phyloP scores from a whole-genome alignment of 2,113 vertebrate species.

The Fukomys damarensis region DNA sequence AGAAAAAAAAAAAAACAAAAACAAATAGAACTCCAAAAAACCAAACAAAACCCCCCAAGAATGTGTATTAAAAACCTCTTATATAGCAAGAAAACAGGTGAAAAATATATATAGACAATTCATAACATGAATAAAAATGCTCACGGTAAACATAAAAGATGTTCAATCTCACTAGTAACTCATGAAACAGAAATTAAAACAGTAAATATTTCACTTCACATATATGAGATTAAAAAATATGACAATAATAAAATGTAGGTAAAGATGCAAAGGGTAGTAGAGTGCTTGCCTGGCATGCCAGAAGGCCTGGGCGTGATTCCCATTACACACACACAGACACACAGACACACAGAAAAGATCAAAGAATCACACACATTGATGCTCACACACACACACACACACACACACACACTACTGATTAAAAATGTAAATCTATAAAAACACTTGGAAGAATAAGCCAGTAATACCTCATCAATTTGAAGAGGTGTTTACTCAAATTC shows the following conservation, averaged over 20 bases:
- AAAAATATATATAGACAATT: not conserved
- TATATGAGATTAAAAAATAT: not conserved
- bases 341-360: not conserved
- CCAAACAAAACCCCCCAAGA: not conserved
- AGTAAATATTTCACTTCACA: slow-evolving; percentile 37
- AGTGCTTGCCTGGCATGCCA: not conserved
- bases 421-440: not conserved
- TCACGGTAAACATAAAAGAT: not conserved
- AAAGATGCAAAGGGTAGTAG: not conserved
- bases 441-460: not conserved
- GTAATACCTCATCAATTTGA: not conserved
- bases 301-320: not conserved
- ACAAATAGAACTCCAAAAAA: not conserved
- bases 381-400: not conserved
- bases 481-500: not conserved
- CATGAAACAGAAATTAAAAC: slow-evolving; percentile 15
- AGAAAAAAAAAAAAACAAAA: no score
- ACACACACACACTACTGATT: not conserved
- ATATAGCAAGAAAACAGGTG: not conserved
- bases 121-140: not conserved
- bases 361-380: not conserved
- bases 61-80: not conserved
- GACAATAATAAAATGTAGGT: not conserved
- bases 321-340: not conserved
- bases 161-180: not conserved